These are phyloP conservation scores for Epinotia nisella DNA, from an alignment of 2,888 invertebrate genomes.

Conservation along the genomic window DNA sequence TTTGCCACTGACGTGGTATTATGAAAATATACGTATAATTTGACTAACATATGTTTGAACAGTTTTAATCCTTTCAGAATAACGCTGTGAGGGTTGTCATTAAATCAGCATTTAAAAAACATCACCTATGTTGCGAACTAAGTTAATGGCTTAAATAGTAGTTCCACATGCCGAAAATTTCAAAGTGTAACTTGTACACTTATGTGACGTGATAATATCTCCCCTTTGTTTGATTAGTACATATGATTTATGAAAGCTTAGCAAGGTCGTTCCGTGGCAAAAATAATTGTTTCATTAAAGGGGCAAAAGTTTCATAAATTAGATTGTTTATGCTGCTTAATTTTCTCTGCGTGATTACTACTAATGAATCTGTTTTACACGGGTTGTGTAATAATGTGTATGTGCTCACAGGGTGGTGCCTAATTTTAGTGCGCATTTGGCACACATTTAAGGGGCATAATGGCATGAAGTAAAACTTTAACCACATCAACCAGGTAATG, in stretches of 20 bases:
- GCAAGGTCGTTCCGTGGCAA: conserved; percentile 18
- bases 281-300: conserved; percentile 3
- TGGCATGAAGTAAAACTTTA: conserved; percentile 1
- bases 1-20: too few species aligned
- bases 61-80: too few species aligned
- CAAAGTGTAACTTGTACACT: neutral
- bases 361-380: conserved; percentile 15
- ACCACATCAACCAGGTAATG: neutral
- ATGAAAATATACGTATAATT: too few species aligned
- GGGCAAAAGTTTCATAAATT: conserved; percentile 5
- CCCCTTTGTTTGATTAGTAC: neutral
- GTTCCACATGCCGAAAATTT: too few species aligned
- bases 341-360: conserved; percentile 21
- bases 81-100: too few species aligned
- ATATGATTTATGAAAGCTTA: conserved; percentile 1
- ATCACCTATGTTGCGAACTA: too few species aligned
- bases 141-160: too few species aligned
- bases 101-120: too few species aligned
- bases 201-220: conserved; percentile 2
- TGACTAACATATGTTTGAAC: too few species aligned
- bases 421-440: conserved; percentile 13
- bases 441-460: neutral
- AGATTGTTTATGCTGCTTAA: conserved; percentile 11
- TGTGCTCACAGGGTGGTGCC: neutral
- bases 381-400: neutral